Evolutionary conservation across 2,797 vertebrate species (phyloP), one percentile per base, ranked within the genome.

Genomic region (Arnoldichthys spilopterus): DNA sequence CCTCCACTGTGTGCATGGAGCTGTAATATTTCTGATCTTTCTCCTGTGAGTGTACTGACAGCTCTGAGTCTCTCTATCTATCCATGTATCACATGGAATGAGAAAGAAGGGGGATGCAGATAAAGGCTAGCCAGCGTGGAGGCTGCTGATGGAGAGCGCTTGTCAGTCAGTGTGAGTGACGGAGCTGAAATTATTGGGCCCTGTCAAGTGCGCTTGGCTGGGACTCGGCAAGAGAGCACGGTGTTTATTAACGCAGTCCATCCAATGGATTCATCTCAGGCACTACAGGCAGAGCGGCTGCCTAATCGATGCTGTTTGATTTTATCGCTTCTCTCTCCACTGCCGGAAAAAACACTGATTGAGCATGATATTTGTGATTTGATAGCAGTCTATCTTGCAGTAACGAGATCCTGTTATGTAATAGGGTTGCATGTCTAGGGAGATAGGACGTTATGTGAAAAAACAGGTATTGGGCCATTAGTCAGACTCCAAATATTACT

Each of bases 121-220:
- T 43, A 68, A 77, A 47, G 4, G 5, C 59, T 49, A 49, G 68
- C 61, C 26, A 37, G 47, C 51, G 64, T 81, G 71, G 80, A 85
- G 88, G 78, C 74, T 73, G 78, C 59, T 43, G 86, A 81, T 82
- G 74, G 6, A 83, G 72, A 74, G 59, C 24, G 56, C 47, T 79
- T 89, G 91, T 92, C 91, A 90, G 88, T 94, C 92, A 90, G 85
- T 83, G 67, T 82, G 89, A 92, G 89, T 69, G 87, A 91, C 83
- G 72, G 87, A 20, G 13, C 78, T 77, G 79, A 87, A 92, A 91
- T 91, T 77, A 91, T 92, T 83, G 82, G 79, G 90, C 88, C 74
- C 20, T 37, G 61, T 63, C 32, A 18, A 63, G 61, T n/a, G 20
- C 32, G 61, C 32, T 63, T 63, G 77, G 83, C 86, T 89, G 76